Evolutionary conservation across 2,888 invertebrate species (phyloP), one percentile per base, ranked within the genome.

Genomic region (Andrena bucephala): DNA sequence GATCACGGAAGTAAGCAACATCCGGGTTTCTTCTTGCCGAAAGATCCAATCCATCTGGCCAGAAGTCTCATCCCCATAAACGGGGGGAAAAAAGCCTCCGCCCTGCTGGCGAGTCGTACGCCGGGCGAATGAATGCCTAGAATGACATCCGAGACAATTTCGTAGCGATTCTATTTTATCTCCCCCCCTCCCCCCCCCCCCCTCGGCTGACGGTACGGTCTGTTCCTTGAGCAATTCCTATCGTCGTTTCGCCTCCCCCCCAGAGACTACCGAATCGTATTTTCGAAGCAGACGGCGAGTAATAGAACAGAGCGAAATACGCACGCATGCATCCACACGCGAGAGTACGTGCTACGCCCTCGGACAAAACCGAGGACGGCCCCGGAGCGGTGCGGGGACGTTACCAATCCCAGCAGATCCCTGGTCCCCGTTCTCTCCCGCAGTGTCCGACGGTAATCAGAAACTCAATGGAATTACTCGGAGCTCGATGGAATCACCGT

Each of bases 181-280:
- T 24, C 27, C 72, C 27, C 69, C 63, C 69, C 42, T n/a, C n/a
- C n/a, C 70, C 63, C 69, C 42, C 5, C 48, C 69, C 63, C 69
- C 42, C 5, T 52, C 69, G 73, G 59, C 60, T 36, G 67, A 70
- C 27, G 48, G 65, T 33, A 65, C 24, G 31, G 16, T 27, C 31
- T 3, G 59, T 31, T 50, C 75, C 65, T 74, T 63, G 33, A 60
- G 42, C 81, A 67, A 71, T 71, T 82, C 67, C 74, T 77, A 77
- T 79, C 67, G 67, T 69, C 79, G 69, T 72, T 75, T 60, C 69
- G 60, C 68, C 75, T 48, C 62, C 33, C 10, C 10, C 57, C 57
- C 10, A 57, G 86, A 73, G 84, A 83, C 60, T 48, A 71, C 75
- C 71, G 83, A 89, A 89, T 84, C 76, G 84, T 82, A 85, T 88